Conservation (phyloP, 2,113 vertebrate genomes). For the Athene noctua region DNA sequence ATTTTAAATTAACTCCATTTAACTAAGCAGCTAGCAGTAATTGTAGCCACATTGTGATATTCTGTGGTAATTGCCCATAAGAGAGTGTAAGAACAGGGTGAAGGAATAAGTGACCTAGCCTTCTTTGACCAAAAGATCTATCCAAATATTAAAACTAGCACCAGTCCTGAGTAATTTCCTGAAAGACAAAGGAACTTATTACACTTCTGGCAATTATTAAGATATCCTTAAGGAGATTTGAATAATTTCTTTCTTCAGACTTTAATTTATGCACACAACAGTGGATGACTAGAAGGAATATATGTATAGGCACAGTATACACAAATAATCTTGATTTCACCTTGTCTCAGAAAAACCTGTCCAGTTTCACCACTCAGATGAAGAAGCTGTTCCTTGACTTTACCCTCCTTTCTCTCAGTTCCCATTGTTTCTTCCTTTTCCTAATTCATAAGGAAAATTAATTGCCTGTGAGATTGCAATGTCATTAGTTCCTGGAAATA, state of each 20-base stretch:
- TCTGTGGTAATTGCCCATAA: neutral
- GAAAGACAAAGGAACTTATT: neutral
- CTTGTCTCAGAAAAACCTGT: neutral
- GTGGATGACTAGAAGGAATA: neutral
- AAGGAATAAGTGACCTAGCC: neutral
- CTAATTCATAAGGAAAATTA: neutral
- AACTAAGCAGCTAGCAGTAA: neutral
- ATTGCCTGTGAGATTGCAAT: neutral
- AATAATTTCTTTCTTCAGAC: neutral
- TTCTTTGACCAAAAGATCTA: neutral
- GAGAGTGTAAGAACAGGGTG: neutral
- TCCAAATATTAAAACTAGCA: neutral
- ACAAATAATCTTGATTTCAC: neutral
- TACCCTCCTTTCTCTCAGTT: neutral
- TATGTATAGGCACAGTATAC: neutral
- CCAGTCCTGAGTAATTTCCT: neutral
- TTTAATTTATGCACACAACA: neutral
- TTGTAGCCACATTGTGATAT: neutral
- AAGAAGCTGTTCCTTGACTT: neutral
- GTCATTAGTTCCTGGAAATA: neutral
- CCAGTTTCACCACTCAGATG: neutral
- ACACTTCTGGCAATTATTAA: neutral
- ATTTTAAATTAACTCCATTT: neutral
- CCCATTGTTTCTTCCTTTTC: neutral
- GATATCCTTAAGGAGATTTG: neutral